Evolutionary conservation across 1,140 invertebrate species (phyloP).

Genomic region (Drosophila erecta): DNA sequence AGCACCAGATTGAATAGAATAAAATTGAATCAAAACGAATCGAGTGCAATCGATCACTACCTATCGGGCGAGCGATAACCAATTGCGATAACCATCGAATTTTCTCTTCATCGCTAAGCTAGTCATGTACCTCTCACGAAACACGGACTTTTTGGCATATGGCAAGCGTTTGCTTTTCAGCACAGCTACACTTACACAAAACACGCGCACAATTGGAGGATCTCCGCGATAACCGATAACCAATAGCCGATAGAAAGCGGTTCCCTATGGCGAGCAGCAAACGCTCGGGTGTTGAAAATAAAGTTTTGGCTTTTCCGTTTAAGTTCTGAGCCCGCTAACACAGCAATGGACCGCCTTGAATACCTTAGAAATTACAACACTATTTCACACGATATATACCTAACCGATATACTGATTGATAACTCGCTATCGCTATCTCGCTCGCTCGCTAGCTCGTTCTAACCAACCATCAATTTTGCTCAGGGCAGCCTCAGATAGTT

Average conservation of each 20-base stretch:
- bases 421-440: conserved; percentile 59
- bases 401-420: conserved; percentile 46
- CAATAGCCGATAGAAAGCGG: conserved; percentile 6
- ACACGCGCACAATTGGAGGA: conserved; percentile 14
- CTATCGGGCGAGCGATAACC: conserved; percentile 41
- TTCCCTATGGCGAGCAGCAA: background rate
- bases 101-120: conserved; percentile 12
- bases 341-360: conserved; percentile 29
- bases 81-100: conserved; percentile 5
- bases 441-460: conserved; percentile 70
- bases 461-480: conserved; percentile 51
- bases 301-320: conserved; percentile 15
- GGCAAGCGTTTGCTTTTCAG: conserved; percentile 43
- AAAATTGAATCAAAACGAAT: conserved; percentile 19
- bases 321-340: conserved; percentile 3
- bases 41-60: conserved; percentile 10
- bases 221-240: background rate
- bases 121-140: conserved; percentile 15
- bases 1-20: conserved; percentile 9
- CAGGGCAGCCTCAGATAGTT: conserved; percentile 59
- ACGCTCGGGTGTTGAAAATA: background rate
- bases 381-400: conserved; percentile 25
- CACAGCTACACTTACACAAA: conserved; percentile 19
- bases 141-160: conserved; percentile 35
- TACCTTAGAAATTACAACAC: conserved; percentile 7